A percentile compares a stretch with the other conserved stretches of the same genome.
phyloP scores from a whole-genome alignment of 1,140 invertebrate genomes.

The Cardiocondyla obscurior region DNA sequence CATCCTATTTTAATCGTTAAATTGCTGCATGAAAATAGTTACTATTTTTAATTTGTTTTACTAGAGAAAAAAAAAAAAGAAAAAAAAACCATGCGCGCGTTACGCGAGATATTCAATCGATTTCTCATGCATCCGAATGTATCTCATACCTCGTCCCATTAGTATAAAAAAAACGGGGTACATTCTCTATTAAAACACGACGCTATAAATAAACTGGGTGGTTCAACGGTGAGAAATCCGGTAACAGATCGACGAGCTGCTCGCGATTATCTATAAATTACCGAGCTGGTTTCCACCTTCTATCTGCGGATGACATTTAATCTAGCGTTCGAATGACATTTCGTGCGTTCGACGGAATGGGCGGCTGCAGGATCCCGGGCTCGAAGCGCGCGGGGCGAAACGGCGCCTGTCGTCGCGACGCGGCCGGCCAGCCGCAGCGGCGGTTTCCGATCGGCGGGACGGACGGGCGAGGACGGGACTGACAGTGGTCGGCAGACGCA shows the following conservation, averaged over 20 bases:
- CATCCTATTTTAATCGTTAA: neutral
- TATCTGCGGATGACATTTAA: slow-evolving; percentile 10
- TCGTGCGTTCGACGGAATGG: neutral
- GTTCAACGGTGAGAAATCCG: neutral
- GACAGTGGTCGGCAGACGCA: slow-evolving; percentile 69
- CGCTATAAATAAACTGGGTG: neutral
- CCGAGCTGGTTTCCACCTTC: neutral
- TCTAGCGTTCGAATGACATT: slow-evolving; percentile 7
- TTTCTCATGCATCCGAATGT: neutral
- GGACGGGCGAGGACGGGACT: slow-evolving; percentile 58
- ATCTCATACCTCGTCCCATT: neutral
- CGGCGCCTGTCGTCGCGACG: slow-evolving; percentile 33
- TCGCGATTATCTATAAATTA: neutral
- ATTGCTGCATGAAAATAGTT: neutral
- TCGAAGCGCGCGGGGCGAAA: slow-evolving; percentile 19
- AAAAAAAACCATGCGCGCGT: too few species aligned
- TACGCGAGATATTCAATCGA: too few species aligned
- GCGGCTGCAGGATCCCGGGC: slow-evolving; percentile 17
- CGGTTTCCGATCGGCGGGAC: slow-evolving; percentile 68
- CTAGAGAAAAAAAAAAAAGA: too few species aligned
- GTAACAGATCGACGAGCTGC: neutral
- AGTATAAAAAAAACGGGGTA: neutral
- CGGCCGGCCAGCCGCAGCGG: slow-evolving; percentile 37
- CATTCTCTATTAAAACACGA: neutral
- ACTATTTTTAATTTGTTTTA: too few species aligned